phyloP scores from a whole-genome alignment of 2,797 vertebrate species.

The Lithobates sylvaticus region DNA sequence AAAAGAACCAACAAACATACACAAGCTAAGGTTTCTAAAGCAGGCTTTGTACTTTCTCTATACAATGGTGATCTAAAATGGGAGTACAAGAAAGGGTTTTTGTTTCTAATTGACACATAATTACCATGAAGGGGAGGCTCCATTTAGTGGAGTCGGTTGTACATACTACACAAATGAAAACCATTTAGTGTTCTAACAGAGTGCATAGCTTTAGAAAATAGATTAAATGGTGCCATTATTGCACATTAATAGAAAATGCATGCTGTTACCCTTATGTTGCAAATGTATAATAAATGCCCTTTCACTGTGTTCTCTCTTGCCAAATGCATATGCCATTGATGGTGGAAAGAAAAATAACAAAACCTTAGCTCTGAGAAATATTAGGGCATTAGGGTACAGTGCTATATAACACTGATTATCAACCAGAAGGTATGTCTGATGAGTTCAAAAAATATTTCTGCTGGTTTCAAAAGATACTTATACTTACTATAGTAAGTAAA shows the following conservation, averaged over 20 bases:
- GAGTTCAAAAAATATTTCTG: background rate
- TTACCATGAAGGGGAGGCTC: background rate
- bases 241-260: constrained; percentile 6
- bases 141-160: background rate
- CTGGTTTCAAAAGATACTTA: background rate
- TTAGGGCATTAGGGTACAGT: background rate
- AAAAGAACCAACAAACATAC: background rate
- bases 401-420: background rate
- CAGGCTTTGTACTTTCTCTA: background rate
- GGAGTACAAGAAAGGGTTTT: background rate
- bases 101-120: background rate
- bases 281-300: background rate
- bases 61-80: background rate
- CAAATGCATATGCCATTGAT: background rate
- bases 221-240: background rate
- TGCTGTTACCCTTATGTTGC: background rate
- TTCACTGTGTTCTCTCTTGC: background rate
- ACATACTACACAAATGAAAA: too few relatives aligned
- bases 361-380: background rate
- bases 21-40: background rate
- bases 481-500: background rate
- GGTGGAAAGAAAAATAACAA: background rate
- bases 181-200: background rate
- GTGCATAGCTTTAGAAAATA: constrained; percentile 2
- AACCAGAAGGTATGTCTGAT: background rate